These are phyloP conservation scores for Spialia ferax DNA, from an alignment of 2,888 invertebrate genomes.

Conservation along the genomic window DNA sequence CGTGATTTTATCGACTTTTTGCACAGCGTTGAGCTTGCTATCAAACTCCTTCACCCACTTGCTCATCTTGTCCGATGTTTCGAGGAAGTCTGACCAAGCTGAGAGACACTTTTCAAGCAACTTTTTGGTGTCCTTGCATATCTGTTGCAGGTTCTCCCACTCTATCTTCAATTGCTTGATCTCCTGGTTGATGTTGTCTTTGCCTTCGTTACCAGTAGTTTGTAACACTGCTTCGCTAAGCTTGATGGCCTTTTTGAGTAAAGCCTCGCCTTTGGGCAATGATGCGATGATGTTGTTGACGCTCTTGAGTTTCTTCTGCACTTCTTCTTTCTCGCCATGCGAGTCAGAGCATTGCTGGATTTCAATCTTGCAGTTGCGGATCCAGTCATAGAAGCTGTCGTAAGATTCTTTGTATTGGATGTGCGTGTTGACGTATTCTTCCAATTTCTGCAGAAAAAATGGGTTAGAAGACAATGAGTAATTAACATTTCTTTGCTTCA, in stretches of 20 bases:
- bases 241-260: slow-evolving; percentile 91
- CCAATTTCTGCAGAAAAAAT: slow-evolving; percentile 86
- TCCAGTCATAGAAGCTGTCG: slow-evolving; percentile 94
- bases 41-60: slow-evolving; percentile 91
- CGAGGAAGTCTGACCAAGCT: slow-evolving; percentile 93
- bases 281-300: slow-evolving; percentile 90
- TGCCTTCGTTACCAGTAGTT: slow-evolving; percentile 94
- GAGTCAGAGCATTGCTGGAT: slow-evolving; percentile 95
- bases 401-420: slow-evolving; percentile 94
- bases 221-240: slow-evolving; percentile 91
- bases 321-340: slow-evolving; percentile 94
- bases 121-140: slow-evolving; percentile 92
- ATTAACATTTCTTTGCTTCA: not conserved
- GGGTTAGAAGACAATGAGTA: not conserved
- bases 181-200: slow-evolving; percentile 93
- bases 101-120: slow-evolving; percentile 91
- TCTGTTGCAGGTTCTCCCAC: slow-evolving; percentile 93
- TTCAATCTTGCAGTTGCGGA: slow-evolving; percentile 92
- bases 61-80: slow-evolving; percentile 90
- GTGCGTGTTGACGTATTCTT: slow-evolving; percentile 94
- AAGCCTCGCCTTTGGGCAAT: slow-evolving; percentile 89
- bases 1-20: slow-evolving; percentile 91
- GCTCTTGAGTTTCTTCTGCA: slow-evolving; percentile 91
- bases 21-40: slow-evolving; percentile 88
- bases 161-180: slow-evolving; percentile 92